phyloP scores from a whole-genome alignment of 1,140 invertebrate species.

The Drosophila melanica region DNA sequence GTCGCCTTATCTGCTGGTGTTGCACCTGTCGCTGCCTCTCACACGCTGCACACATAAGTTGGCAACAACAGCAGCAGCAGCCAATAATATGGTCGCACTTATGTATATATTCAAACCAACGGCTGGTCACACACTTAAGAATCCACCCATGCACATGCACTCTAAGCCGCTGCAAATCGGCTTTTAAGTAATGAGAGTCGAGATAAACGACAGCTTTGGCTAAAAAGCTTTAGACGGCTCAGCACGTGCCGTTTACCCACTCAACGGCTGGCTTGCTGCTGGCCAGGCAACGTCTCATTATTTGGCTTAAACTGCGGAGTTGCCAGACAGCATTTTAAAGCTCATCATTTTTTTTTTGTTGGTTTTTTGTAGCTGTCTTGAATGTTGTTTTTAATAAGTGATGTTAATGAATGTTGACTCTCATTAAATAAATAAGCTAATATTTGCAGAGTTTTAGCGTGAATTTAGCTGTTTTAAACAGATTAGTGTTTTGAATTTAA shows the following conservation, averaged over 20 bases:
- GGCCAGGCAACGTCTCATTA: slow-evolving; percentile 23
- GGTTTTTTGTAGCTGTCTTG: slow-evolving; percentile 23
- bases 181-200: slow-evolving; percentile 32
- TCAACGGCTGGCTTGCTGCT: neutral
- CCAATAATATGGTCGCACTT: neutral
- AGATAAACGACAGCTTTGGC: slow-evolving; percentile 39
- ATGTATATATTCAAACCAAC: slow-evolving; percentile 23
- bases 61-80: slow-evolving; percentile 6
- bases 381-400: slow-evolving; percentile 69
- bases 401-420: slow-evolving; percentile 69
- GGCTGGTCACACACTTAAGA: slow-evolving; percentile 16
- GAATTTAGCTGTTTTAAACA: slow-evolving; percentile 20
- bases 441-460: slow-evolving; percentile 52
- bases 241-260: slow-evolving; percentile 13
- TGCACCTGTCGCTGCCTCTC: slow-evolving; percentile 65
- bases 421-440: slow-evolving; percentile 75
- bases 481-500: neutral
- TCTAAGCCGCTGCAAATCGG: slow-evolving; percentile 18
- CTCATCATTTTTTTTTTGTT: slow-evolving; percentile 13
- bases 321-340: slow-evolving; percentile 55
- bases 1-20: slow-evolving; percentile 54
- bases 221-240: slow-evolving; percentile 40
- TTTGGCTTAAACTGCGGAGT: slow-evolving; percentile 39
- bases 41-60: slow-evolving; percentile 25
- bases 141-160: neutral